Evolutionary conservation across 2,113 vertebrate species (phyloP).

Genomic region (Pterophyllum scalare): DNA sequence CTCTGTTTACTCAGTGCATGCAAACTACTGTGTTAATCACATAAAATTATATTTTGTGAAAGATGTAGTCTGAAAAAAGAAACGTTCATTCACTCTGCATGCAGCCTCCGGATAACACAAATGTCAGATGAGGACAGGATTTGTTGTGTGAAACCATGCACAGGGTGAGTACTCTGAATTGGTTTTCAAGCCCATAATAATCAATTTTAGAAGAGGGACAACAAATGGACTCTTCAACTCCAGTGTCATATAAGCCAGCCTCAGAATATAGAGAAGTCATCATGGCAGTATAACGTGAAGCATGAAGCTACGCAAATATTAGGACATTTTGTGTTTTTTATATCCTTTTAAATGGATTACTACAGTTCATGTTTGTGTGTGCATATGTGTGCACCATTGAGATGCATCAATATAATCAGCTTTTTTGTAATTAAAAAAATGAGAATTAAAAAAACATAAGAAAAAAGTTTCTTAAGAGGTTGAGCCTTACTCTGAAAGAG

Average conservation of each 20-base stretch:
- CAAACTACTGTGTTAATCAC: neutral
- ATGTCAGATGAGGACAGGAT: neutral
- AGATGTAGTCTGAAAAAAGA: too few relatives aligned
- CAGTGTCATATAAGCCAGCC: too few relatives aligned
- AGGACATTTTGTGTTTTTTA: too few relatives aligned
- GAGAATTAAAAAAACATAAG: neutral
- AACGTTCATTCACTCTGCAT: too few relatives aligned
- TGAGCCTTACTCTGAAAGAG: neutral
- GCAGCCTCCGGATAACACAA: neutral
- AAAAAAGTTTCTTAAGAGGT: neutral
- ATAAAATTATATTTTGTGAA: neutral
- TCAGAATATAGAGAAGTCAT: too few relatives aligned
- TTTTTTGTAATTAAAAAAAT: neutral
- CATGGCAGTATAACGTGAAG: too few relatives aligned
- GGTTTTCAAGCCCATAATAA: constrained; percentile 27
- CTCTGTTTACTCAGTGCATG: neutral
- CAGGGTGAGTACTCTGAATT: neutral
- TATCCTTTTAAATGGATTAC: too few relatives aligned
- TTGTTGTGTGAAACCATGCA: neutral
- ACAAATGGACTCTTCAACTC: neutral
- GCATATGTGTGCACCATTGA: neutral
- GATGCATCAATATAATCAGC: neutral
- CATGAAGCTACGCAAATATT: too few relatives aligned
- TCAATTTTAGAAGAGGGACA: constrained; percentile 37
- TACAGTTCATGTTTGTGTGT: neutral